Evolutionary conservation across 2,888 invertebrate species (phyloP).

Genomic region (Macroteleia sp.): DNA sequence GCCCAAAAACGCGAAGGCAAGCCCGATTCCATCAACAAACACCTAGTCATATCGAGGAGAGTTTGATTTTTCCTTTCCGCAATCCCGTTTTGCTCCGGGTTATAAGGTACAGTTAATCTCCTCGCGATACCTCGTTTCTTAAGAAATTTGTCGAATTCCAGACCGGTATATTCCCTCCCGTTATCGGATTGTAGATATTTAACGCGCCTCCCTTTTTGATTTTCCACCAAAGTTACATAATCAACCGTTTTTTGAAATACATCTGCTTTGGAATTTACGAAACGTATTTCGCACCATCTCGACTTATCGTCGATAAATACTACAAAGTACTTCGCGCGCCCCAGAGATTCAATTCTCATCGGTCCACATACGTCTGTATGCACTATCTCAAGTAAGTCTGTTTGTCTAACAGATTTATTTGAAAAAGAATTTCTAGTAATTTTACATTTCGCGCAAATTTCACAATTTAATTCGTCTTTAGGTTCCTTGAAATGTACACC

Average conservation of each 20-base stretch:
- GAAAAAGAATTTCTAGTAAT: background rate
- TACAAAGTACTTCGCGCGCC: background rate
- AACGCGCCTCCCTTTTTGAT: background rate
- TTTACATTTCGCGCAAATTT: conserved; percentile 34
- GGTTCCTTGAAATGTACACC: background rate
- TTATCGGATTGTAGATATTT: background rate
- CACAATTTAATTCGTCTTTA: background rate
- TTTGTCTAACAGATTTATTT: background rate
- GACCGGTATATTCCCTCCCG: background rate
- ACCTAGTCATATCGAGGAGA: background rate
- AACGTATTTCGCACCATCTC: conserved; percentile 41
- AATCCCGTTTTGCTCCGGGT: background rate
- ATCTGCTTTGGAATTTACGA: background rate
- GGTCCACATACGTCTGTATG: background rate
- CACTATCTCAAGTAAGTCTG: background rate
- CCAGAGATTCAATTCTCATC: background rate
- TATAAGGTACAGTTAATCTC: background rate
- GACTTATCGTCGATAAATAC: background rate
- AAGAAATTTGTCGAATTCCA: background rate
- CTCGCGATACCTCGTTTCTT: background rate
- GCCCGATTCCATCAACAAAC: background rate
- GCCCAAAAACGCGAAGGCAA: background rate
- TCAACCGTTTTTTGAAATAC: background rate
- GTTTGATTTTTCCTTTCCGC: background rate
- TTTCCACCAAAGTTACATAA: background rate